These are phyloP conservation scores for Marcusenius ussheri DNA, from an alignment of 2,113 vertebrate species.

Conservation along the genomic window DNA sequence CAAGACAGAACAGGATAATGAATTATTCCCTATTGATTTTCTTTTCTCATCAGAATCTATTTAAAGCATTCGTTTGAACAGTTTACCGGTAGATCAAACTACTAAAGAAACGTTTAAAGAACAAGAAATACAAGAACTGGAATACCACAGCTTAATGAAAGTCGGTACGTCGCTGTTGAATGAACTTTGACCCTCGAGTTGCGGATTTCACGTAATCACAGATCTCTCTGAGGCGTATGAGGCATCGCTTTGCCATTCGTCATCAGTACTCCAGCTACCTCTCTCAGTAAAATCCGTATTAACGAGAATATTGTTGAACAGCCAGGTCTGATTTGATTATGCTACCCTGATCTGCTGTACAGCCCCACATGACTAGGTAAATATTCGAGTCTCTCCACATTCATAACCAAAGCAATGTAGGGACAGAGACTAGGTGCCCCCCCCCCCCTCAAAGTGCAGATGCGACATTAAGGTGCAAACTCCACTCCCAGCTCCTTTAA, in stretches of 20 bases:
- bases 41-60: not conserved
- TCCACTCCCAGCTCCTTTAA: not conserved
- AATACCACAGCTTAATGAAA: not conserved
- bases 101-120: not conserved
- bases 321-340: not conserved
- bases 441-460: not conserved
- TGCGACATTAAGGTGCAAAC: constrained; percentile 2
- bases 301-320: not conserved
- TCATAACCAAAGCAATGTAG: not conserved
- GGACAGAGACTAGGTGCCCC: not conserved
- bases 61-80: constrained; percentile 5
- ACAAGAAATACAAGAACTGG: not conserved
- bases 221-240: not conserved
- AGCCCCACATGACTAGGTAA: not conserved
- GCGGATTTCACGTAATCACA: not conserved
- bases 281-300: not conserved
- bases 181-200: not conserved
- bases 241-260: not conserved
- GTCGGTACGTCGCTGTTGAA: not conserved
- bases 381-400: not conserved
- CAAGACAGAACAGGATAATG: not conserved
- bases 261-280: not conserved
- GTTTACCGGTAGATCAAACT: not conserved
- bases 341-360: not conserved
- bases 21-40: not conserved